phyloP scores from a whole-genome alignment of 2,113 vertebrate species.

The Trogon melanurus region DNA sequence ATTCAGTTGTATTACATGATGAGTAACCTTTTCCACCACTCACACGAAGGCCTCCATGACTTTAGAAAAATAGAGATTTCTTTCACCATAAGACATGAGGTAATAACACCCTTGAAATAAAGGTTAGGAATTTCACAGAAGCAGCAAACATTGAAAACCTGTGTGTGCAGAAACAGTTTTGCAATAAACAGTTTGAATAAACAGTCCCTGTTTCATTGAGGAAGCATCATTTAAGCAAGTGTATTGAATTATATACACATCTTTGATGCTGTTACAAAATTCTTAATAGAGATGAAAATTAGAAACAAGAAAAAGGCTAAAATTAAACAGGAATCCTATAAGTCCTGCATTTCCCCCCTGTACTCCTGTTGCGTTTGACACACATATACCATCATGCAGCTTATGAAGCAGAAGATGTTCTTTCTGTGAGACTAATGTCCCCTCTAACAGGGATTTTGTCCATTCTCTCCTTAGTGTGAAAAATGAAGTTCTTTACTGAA shows the following conservation, averaged over 20 bases:
- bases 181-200: not conserved
- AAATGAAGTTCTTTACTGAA: not conserved
- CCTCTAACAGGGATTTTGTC: not conserved
- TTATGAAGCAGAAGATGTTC: not conserved
- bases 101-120: not conserved
- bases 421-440: not conserved
- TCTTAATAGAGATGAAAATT: not conserved
- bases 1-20: fast-evolving
- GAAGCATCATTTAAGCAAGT: not conserved
- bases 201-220: not conserved
- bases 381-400: not conserved
- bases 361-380: not conserved
- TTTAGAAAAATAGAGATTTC: not conserved
- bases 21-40: not conserved
- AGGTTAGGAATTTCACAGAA: not conserved
- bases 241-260: not conserved
- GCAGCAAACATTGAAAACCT: not conserved
- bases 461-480: not conserved
- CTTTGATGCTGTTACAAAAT: not conserved
- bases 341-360: not conserved
- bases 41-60: not conserved
- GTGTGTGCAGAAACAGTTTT: not conserved
- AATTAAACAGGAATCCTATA: not conserved
- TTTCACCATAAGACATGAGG: not conserved
- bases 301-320: not conserved